Percentiles rank a stretch among this genome's conserved stretches.
Conservation (phyloP, 1,140 invertebrate species). For the Aphelinus atriplicis region DNA sequence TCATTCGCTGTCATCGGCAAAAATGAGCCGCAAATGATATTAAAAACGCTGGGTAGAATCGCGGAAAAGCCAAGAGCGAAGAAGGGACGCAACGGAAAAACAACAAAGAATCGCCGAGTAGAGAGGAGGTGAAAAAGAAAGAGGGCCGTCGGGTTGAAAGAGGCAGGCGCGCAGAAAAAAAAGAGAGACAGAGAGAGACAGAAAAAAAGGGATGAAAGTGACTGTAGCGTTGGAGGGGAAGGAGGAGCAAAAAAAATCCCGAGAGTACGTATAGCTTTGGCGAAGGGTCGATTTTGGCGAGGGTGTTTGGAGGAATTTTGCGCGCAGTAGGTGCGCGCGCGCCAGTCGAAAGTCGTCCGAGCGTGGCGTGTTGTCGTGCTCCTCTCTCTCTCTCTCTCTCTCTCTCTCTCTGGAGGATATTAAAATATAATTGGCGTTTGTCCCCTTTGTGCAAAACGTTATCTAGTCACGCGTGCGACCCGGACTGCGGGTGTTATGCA, state of each 20-base stretch:
- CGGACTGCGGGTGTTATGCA: slow-evolving; percentile 53
- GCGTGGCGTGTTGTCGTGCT: slow-evolving; percentile 2
- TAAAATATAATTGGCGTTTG: slow-evolving; percentile 62
- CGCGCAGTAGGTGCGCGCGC: slow-evolving; percentile 22
- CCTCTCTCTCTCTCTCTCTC: slow-evolving; percentile 20
- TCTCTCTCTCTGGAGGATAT: slow-evolving; percentile 43
- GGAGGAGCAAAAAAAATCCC: background rate
- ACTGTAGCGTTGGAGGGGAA: background rate
- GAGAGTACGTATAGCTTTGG: background rate
- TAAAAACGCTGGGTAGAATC: too few species aligned
- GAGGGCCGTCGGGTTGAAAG: too few species aligned
- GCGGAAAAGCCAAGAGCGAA: too few species aligned
- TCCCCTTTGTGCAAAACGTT: slow-evolving; percentile 55
- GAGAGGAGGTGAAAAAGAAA: too few species aligned
- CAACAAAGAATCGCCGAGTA: slow-evolving; percentile 1
- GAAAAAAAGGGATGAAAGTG: too few species aligned
- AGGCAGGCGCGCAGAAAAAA: background rate
- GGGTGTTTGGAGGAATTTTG: slow-evolving; percentile 41
- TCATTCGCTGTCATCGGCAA: too few species aligned
- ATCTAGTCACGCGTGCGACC: slow-evolving; percentile 59
- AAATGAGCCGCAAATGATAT: too few species aligned
- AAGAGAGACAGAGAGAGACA: background rate
- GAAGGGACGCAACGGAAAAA: slow-evolving; percentile 15
- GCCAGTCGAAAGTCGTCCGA: slow-evolving; percentile 25
- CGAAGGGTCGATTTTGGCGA: background rate